Evolutionary conservation across 2,113 vertebrate species (phyloP), one percentile per base, ranked within the genome.

Genomic region (Sardina pilchardus): DNA sequence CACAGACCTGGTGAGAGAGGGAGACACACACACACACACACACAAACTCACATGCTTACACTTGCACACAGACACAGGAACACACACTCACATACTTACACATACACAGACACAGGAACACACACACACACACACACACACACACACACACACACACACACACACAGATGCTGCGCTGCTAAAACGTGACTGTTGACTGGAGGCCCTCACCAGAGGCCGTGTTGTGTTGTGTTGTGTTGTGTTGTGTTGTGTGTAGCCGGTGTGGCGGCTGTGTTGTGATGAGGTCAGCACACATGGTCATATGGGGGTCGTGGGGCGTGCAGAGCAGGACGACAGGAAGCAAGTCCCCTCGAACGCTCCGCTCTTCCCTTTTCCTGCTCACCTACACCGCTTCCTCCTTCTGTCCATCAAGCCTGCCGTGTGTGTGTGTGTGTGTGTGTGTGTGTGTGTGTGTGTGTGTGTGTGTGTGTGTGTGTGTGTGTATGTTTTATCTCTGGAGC

Each of bases 1-100:
- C 83, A 91, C 91, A 90, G 94, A 96, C 85, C 92, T 94, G 88
- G 94, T 96, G 90, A 94, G 94, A 56, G 39, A 56, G 56, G 24
- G 1, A 45, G 43, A 86, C 87, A 21, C 36, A 24, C 82, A 63
- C 59, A 10, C 21, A n/a, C 59, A 26, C 59, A 26, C 59, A 63
- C 59, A 63, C 21, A 1, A 24, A 63, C 59, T 26, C 59, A 6
- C 59, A 63, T 24, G 26, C 59, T 1, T 1, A 26, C 21, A 26
- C 59, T 9, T 24, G 9, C 21, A n/a, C 59, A 8, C 59, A 26
- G 5, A 63, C 59, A 8, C 59, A 8, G 24, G n/a, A 19, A 26
- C n/a, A 63, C 24, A 26, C 59, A 26, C 59, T 26, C 59, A 63
- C 59, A 63, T 21, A 24, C 21, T 0, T 4, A 63, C 0, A 7